Conservation (phyloP, 2,888 invertebrate species). For the Azorinus chamasolen region DNA sequence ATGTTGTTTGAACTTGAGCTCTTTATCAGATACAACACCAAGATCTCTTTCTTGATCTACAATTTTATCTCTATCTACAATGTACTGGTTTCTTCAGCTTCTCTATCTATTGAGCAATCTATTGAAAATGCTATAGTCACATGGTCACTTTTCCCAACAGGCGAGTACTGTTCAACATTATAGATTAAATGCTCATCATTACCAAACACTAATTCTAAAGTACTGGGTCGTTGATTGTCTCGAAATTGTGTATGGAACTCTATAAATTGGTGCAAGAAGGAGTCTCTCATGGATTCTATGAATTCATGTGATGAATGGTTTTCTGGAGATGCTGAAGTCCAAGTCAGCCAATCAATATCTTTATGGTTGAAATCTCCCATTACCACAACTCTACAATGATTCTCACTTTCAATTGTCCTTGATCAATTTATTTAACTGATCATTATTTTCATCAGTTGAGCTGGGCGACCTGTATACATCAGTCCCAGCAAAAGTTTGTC, state of each 20-base stretch:
- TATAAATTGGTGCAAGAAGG: conserved; percentile 1
- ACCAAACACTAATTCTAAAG: conserved; percentile 2
- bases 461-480: conserved; percentile 4
- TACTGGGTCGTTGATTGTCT: neutral
- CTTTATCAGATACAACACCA: no score
- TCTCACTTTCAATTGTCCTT: neutral
- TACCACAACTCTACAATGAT: conserved; percentile 1
- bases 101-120: neutral
- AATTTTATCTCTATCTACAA: no score
- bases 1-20: no score
- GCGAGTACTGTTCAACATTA: neutral
- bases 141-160: conserved; percentile 11
- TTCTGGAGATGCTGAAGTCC: neutral
- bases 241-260: neutral
- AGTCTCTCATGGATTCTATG: conserved; percentile 5
- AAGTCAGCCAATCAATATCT: conserved; percentile 9
- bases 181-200: conserved; percentile 1
- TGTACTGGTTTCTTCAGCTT: neutral
- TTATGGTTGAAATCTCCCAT: conserved; percentile 11
- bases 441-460: conserved; percentile 1
- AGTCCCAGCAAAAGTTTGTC: conserved; percentile 2
- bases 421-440: conserved; percentile 1
- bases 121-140: neutral
- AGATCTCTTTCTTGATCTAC: no score
- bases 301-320: neutral